A percentile compares a stretch with the other conserved stretches of the same genome.
phyloP scores from a whole-genome alignment of 1,140 invertebrate genomes.

The Halesus radiatus region DNA sequence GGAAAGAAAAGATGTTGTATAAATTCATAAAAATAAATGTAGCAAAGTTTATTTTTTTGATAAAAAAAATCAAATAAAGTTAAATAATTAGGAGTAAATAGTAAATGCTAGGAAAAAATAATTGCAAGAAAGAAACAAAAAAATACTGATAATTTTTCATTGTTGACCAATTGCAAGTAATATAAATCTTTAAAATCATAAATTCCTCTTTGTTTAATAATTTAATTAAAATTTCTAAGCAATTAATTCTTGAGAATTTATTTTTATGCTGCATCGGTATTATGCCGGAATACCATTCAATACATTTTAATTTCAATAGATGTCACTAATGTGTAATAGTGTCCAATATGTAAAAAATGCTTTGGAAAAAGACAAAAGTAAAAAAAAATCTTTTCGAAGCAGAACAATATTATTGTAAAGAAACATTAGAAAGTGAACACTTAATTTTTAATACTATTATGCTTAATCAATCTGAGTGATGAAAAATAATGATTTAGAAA shows the following conservation, averaged over 20 bases:
- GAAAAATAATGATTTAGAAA: too few species aligned
- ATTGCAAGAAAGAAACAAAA: background rate
- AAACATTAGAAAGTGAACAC: too few species aligned
- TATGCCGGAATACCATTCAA: background rate
- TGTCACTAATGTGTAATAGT: background rate
- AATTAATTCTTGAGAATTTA: slow-evolving; percentile 3
- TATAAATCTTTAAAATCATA: background rate
- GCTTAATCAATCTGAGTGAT: too few species aligned
- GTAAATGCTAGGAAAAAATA: background rate
- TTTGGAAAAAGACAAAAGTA: background rate
- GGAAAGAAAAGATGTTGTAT: background rate
- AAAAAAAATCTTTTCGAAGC: too few species aligned
- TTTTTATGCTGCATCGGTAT: background rate
- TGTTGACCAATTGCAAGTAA: background rate
- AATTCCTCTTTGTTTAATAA: background rate
- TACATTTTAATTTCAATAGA: background rate
- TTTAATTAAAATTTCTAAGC: background rate
- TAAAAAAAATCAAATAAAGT: too few species aligned
- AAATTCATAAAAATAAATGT: too few species aligned
- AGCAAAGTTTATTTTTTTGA: too few species aligned
- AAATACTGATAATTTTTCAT: background rate
- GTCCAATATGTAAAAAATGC: background rate
- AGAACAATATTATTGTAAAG: too few species aligned
- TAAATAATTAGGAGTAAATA: too few species aligned
- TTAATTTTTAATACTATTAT: too few species aligned